These are phyloP conservation scores for Torymus texanus DNA, from an alignment of 2,888 invertebrate species.

Conservation along the genomic window DNA sequence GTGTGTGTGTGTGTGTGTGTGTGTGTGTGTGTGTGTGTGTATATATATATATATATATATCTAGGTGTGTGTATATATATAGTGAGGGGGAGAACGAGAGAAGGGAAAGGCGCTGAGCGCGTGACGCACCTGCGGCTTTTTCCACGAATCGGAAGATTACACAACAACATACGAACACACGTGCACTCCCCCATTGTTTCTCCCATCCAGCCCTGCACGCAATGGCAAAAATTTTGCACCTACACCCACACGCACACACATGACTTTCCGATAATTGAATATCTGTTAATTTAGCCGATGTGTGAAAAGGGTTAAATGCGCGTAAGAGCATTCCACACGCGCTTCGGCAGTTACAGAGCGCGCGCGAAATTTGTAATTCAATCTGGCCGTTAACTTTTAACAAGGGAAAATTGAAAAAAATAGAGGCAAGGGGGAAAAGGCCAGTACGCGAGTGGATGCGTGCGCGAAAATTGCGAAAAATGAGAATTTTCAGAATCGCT, in stretches of 20 bases:
- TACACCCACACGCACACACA: too few relatives aligned
- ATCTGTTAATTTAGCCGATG: neutral
- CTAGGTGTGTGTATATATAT: neutral
- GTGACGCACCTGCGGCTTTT: constrained; percentile 20
- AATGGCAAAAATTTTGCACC: too few relatives aligned
- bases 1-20: too few relatives aligned
- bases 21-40: too few relatives aligned
- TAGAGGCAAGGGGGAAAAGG: neutral
- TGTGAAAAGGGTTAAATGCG: neutral
- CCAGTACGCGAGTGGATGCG: neutral
- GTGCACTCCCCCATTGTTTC: neutral
- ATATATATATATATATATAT: too few relatives aligned
- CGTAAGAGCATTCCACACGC: neutral
- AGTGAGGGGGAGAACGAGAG: neutral
- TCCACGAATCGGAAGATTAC: constrained; percentile 25
- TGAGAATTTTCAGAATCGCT: neutral
- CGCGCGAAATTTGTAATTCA: constrained; percentile 18
- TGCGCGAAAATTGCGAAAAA: constrained; percentile 4
- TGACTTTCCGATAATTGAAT: too few relatives aligned
- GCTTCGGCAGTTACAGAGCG: neutral
- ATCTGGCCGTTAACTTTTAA: constrained; percentile 28
- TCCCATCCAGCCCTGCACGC: neutral
- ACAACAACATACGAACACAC: neutral
- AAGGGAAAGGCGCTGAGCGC: too few relatives aligned
- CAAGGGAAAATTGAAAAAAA: constrained; percentile 27